phyloP scores from a whole-genome alignment of 2,888 invertebrate genomes.

The Cantharis rufa region DNA sequence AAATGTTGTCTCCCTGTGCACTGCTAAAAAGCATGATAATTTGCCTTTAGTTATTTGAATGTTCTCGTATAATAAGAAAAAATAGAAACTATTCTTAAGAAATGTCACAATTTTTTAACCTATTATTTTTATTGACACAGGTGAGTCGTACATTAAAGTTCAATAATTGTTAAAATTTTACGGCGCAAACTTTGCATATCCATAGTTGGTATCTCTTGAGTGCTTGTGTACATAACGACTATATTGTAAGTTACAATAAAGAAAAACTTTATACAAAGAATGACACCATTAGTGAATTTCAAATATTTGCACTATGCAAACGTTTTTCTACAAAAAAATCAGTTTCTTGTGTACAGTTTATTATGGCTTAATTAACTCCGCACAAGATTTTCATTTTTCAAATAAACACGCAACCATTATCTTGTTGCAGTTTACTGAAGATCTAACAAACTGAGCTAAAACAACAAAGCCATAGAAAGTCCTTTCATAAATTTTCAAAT shows the following conservation, averaged over 20 bases:
- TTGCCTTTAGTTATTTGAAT: background rate
- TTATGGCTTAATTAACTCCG: background rate
- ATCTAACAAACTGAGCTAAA: background rate
- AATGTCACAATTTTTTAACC: conserved; percentile 1
- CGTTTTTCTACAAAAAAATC: background rate
- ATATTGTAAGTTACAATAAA: conserved; percentile 24
- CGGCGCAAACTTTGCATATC: conserved; percentile 21
- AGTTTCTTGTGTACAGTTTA: background rate
- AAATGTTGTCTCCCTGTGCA: background rate
- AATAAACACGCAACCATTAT: background rate
- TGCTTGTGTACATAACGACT: conserved; percentile 26
- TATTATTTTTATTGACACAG: conserved; percentile 11
- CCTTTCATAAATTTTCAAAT: too few relatives aligned
- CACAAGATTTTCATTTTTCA: background rate
- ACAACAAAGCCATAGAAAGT: background rate
- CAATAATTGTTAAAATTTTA: conserved; percentile 20
- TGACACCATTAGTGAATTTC: conserved; percentile 1
- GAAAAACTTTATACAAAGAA: background rate
- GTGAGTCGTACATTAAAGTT: background rate
- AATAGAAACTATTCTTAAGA: background rate
- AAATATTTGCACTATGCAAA: background rate
- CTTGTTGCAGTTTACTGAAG: too few relatives aligned
- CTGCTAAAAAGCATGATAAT: background rate
- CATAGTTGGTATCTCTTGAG: conserved; percentile 21
- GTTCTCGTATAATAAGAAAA: background rate